These are phyloP conservation scores for Caenorhabditis imperialis DNA, from an alignment of 2,888 invertebrate genomes.

Conservation along the genomic window DNA sequence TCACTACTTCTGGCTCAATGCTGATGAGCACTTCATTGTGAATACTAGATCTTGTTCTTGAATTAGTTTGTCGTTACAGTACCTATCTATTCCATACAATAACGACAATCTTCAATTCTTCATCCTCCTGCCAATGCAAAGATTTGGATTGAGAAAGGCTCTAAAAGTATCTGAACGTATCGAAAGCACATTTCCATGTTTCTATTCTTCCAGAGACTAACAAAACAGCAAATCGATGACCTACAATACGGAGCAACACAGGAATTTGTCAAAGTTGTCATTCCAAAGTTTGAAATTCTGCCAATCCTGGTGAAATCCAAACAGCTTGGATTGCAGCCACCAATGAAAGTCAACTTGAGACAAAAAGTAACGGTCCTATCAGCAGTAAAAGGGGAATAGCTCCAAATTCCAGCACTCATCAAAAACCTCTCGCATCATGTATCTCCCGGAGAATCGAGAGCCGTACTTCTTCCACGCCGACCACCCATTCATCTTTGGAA, in stretches of 20 bases:
- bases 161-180: conserved; percentile 4
- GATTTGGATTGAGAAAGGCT: conserved; percentile 9
- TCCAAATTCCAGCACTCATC: conserved; percentile 14
- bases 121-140: conserved; percentile 1
- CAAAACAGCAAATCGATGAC: conserved; percentile 4
- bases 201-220: conserved; percentile 22
- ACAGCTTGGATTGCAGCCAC: conserved; percentile 10
- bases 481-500: conserved; percentile 20
- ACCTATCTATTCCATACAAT: conserved; percentile 18
- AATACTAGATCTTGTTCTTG: not conserved
- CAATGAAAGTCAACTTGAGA: conserved; percentile 18
- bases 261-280: conserved; percentile 15
- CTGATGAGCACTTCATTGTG: conserved; percentile 27
- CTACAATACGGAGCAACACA: conserved; percentile 2
- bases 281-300: conserved; percentile 14
- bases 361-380: conserved; percentile 14
- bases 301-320: conserved; percentile 19
- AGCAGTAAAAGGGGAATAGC: not conserved
- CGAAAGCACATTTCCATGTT: not conserved
- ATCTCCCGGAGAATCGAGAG: conserved; percentile 27
- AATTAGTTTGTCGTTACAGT: conserved; percentile 3
- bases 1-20: conserved; percentile 6
- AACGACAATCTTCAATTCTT: conserved; percentile 14
- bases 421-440: conserved; percentile 7
- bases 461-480: conserved; percentile 30